Percentiles rank a stretch among this genome's conserved stretches.
phyloP scores from a whole-genome alignment of 1,140 invertebrate genomes.

The Nasonia giraulti region DNA sequence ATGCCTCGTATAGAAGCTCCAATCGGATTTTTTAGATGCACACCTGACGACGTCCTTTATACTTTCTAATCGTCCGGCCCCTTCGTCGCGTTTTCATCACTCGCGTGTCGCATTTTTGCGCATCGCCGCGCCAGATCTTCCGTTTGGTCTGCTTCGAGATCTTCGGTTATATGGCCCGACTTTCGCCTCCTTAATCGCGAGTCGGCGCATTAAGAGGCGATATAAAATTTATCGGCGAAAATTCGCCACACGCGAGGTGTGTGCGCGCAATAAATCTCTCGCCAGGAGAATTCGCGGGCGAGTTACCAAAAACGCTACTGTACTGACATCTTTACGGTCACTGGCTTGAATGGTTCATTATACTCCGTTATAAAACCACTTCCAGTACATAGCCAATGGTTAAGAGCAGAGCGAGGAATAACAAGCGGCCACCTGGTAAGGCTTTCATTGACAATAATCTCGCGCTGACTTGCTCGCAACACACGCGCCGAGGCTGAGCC shows the following conservation, averaged over 20 bases:
- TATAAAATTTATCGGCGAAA: not conserved
- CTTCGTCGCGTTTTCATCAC: not conserved
- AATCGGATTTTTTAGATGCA: not conserved
- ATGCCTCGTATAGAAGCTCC: not conserved
- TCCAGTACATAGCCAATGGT: too few species aligned
- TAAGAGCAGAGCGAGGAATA: too few species aligned
- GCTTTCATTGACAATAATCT: not conserved
- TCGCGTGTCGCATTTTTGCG: not conserved
- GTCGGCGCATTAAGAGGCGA: not conserved
- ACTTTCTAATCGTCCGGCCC: not conserved
- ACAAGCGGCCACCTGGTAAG: too few species aligned
- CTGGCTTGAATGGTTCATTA: too few species aligned
- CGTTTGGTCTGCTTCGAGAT: not conserved
- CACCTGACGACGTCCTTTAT: too few species aligned
- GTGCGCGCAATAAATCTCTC: not conserved
- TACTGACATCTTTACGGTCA: too few species aligned
- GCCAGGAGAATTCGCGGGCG: not conserved
- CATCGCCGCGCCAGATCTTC: not conserved
- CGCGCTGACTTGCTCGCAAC: too few species aligned
- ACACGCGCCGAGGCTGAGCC: too few species aligned
- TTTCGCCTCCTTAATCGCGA: slow-evolving; percentile 20
- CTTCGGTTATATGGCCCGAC: not conserved
- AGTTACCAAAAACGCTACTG: too few species aligned
- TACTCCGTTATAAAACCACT: too few species aligned
- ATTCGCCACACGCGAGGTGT: not conserved